phyloP scores from a whole-genome alignment of 2,888 invertebrate genomes.

The Yponomeuta evonymella region DNA sequence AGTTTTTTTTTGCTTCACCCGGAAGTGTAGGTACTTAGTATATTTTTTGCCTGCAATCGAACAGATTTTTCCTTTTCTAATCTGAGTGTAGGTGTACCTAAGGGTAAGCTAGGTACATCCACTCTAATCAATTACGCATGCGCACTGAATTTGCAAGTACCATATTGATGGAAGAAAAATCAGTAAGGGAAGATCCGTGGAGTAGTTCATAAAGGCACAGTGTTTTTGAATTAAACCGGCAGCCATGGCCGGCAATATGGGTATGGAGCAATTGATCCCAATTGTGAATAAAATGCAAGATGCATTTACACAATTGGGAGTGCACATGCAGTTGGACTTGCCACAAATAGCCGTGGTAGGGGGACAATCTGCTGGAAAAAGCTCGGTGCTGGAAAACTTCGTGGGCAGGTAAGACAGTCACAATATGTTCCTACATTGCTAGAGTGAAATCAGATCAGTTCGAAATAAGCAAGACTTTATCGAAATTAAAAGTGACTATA shows the following conservation, averaged over 20 bases:
- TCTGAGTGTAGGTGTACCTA: not conserved
- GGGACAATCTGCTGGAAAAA: slow-evolving; percentile 99
- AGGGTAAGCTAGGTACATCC: not conserved
- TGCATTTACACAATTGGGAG: slow-evolving; percentile 98
- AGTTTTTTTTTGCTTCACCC: no score
- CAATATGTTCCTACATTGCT: not conserved
- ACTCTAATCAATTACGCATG: slow-evolving; percentile 45
- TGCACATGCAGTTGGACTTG: slow-evolving; percentile 98
- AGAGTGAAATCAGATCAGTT: slow-evolving; percentile 4
- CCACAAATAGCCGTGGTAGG: slow-evolving; percentile 99
- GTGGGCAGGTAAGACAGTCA: slow-evolving; percentile 91
- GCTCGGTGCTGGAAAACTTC: slow-evolving; percentile 99
- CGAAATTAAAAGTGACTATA: slow-evolving; percentile 17
- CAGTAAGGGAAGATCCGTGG: slow-evolving; percentile 67
- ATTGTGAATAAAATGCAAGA: slow-evolving; percentile 99
- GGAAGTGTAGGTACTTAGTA: no score
- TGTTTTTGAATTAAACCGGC: slow-evolving; percentile 56
- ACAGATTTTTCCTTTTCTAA: no score
- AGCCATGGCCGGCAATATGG: slow-evolving; percentile 83
- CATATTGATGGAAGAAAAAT: slow-evolving; percentile 71
- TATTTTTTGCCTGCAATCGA: no score
- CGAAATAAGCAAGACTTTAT: slow-evolving; percentile 16
- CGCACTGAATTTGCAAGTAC: slow-evolving; percentile 40
- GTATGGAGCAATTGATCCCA: slow-evolving; percentile 99
- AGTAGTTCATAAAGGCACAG: slow-evolving; percentile 63